Percentiles rank a stretch among this genome's conserved stretches.
Evolutionary conservation across 2,888 invertebrate genomes (phyloP).

Genomic region (Schizotus pectinicornis): DNA sequence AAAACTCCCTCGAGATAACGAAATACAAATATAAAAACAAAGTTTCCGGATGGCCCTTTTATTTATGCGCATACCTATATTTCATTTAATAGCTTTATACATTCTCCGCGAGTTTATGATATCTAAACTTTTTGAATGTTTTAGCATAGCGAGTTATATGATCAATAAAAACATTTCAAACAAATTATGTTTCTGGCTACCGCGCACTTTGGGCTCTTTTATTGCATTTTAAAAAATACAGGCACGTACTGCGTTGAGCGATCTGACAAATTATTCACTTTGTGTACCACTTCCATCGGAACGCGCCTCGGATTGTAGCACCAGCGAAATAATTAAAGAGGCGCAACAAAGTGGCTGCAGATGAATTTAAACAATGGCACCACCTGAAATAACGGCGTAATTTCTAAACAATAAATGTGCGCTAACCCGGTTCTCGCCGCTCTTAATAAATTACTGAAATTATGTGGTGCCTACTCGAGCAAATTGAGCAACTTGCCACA

Average conservation of each 20-base stretch:
- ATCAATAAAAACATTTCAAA: constrained; percentile 28
- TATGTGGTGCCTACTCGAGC: background rate
- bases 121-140: constrained; percentile 31
- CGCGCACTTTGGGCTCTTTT: constrained; percentile 8
- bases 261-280: background rate
- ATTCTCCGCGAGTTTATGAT: constrained; percentile 28
- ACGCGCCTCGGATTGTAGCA: background rate
- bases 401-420: background rate
- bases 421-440: constrained; percentile 22
- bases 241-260: background rate
- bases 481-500: background rate
- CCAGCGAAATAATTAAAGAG: background rate
- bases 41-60: constrained; percentile 17
- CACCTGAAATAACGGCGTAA: background rate
- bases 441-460: constrained; percentile 2
- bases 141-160: constrained; percentile 27
- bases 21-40: constrained; percentile 17
- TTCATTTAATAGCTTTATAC: constrained; percentile 28
- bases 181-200: constrained; percentile 20
- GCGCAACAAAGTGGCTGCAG: background rate
- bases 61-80: constrained; percentile 29
- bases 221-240: constrained; percentile 11
- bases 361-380: background rate
- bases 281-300: background rate
- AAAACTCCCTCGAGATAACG: constrained; percentile 11